These are phyloP conservation scores for Hololepta plana DNA, from an alignment of 2,888 invertebrate species.

Conservation along the genomic window DNA sequence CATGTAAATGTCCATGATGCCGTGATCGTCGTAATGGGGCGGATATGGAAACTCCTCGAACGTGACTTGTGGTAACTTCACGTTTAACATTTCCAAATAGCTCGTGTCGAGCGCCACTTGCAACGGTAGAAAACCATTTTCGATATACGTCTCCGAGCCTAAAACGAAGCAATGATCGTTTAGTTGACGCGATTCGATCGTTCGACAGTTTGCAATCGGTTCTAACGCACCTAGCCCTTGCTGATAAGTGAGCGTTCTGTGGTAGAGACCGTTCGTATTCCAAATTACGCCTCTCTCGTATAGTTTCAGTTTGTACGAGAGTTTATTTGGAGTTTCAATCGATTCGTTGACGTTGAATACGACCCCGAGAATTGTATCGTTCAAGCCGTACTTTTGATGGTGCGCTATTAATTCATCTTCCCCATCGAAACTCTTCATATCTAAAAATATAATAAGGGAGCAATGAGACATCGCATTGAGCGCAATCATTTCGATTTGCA, in stretches of 20 bases:
- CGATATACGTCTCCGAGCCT: constrained; percentile 28
- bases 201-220: too few relatives aligned
- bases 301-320: constrained; percentile 17
- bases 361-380: constrained; percentile 13
- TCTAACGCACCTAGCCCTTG: too few relatives aligned
- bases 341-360: constrained; percentile 14
- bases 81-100: constrained; percentile 26
- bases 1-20: constrained; percentile 18
- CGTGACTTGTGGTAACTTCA: constrained; percentile 16
- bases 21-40: constrained; percentile 21
- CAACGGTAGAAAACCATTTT: constrained; percentile 33
- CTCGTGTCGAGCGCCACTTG: constrained; percentile 41
- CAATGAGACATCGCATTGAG: too few relatives aligned
- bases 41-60: constrained; percentile 39
- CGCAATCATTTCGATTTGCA: too few relatives aligned
- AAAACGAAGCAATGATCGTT: constrained; percentile 8
- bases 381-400: constrained; percentile 10
- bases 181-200: constrained; percentile 7
- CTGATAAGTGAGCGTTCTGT: too few relatives aligned
- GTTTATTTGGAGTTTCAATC: constrained; percentile 10
- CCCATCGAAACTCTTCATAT: constrained; percentile 13
- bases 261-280: too few relatives aligned
- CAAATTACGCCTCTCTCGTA: constrained; percentile 12
- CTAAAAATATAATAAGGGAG: constrained; percentile 12
- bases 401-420: constrained; percentile 13